Base-by-base conservation (phyloP, 2,113 vertebrate genomes). In the Pagrus major region DNA sequence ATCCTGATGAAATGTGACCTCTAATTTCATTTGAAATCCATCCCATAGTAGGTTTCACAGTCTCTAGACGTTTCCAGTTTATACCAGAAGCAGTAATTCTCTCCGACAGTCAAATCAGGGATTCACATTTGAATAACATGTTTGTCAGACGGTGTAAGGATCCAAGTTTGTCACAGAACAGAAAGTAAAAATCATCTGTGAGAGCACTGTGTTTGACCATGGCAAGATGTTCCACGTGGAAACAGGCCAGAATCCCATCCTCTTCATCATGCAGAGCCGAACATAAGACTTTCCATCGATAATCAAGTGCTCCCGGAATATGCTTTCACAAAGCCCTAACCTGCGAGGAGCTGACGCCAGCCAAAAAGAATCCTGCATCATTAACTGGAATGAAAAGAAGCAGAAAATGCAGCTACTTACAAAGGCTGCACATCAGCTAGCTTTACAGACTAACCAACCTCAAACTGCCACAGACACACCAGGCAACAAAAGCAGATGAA, bases 1-100 rank as follows among this genome's bases (percentile, higher is more conserved):
- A 69, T 76, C 14, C 41, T 77, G 75, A 90, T 87, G 31, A 71
- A 67, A 86, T 58, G 27, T 86, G 83, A 86, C 59, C 81, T 83
- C n/a, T 51, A 37, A 70, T 86, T 71, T 67, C 20, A 88, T 83
- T 80, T 70, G 9, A 76, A 73, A 83, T 81, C 44, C 66, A 70
- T 71, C 73, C 20, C 27, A 65, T 52, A 55, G 37, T 82, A 42
- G 31, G 21, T 66, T 77, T 37, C 20, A 49, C 60, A 39, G 39
- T 56, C 52, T 79, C 27, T 58, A 31, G 56, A 76, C 8, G 2
- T 58, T 60, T 71, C 8, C 31, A 49, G 58, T 76, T 85, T 56
- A 23, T 46, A 44, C 39, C 15, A 71, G 20, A 65, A 54, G 18
- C 29, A 16, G 18, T 44, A 64, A 39, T 44, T 59, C 11, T 78